Evolutionary conservation across 2,888 invertebrate species (phyloP), one percentile per base, ranked within the genome.

Genomic region (Spodoptera picta): DNA sequence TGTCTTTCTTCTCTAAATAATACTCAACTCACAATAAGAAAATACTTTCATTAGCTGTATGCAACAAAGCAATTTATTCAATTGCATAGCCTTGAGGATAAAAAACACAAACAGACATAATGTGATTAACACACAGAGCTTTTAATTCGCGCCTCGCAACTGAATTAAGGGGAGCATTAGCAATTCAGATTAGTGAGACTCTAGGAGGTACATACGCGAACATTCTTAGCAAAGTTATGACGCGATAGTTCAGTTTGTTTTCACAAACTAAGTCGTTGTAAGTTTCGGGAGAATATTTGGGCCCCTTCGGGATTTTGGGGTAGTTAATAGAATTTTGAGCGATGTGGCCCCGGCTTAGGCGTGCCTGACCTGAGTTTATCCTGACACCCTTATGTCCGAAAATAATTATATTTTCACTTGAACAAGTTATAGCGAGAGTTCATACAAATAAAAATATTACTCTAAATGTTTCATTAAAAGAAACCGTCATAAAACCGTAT

Each of bases 101-200:
- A 67, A 69, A 49, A 68, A 74, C 65, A 60, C 60, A 79, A 83
- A 73, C 70, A 74, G 51, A 59, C 68, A 76, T 82, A 84, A 87
- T 83, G 80, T 82, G 77, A 83, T 84, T 85, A 84, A 81, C 79
- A 77, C 73, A 81, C 80, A 65, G 73, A 77, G 76, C 80, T 85
- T 83, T 85, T 85, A 84, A 87, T 87, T 85, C 78, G 61, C 65
- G 31, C 65, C 24, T 48, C 65, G 60, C 59, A 73, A 82, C 80
- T 82, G 83, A 84, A 85, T 86, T 84, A 83, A 77, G 82, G 77
- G 71, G 81, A 78, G 69, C 81, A 89, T 90, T 89, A 84, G 86
- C 86, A 89, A 88, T 85, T 82, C 80, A 81, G 82, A 86, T 84
- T 77, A 47, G 60, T 60, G 46, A 54, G 36, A 31, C 48, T 2